Percentiles rank a stretch among this genome's conserved stretches.
These are phyloP conservation scores for Polypedilum vanderplanki DNA, from an alignment of 1,140 invertebrate species.

Conservation along the genomic window DNA sequence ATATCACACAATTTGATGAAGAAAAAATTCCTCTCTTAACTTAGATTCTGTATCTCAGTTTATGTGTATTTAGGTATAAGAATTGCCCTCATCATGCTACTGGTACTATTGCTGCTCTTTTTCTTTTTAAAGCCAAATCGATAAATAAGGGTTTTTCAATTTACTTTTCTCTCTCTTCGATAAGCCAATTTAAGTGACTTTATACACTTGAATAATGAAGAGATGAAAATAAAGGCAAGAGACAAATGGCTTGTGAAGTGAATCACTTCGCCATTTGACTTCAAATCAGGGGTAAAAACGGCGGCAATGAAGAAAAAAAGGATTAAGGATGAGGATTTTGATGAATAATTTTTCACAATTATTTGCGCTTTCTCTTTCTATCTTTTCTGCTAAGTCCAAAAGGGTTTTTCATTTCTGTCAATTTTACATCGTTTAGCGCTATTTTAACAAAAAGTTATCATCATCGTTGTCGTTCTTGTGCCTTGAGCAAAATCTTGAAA, in stretches of 20 bases:
- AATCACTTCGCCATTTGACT: neutral
- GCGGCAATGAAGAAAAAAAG: neutral
- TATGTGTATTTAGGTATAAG: no score
- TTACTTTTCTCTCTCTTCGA: neutral
- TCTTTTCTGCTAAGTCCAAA: neutral
- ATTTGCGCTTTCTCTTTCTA: neutral
- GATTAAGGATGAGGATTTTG: neutral
- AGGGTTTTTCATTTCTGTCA: neutral
- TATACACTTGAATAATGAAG: slow-evolving; percentile 2
- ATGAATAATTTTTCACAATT: neutral
- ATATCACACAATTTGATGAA: no score
- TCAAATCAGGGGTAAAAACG: no score
- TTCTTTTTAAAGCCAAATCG: neutral
- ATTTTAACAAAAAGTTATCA: neutral
- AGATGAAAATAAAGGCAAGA: neutral
- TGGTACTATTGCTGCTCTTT: no score
- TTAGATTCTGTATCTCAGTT: no score
- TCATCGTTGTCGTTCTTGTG: neutral
- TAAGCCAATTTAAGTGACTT: slow-evolving; percentile 6
- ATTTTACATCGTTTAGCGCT: slow-evolving; percentile 11
- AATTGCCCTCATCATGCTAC: no score
- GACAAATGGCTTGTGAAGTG: neutral
- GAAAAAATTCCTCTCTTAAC: no score
- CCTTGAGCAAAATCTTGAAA: neutral
- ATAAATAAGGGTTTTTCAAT: slow-evolving; percentile 28